Evolutionary conservation across 2,113 vertebrate species (phyloP).

Genomic region (Equus przewalskii): DNA sequence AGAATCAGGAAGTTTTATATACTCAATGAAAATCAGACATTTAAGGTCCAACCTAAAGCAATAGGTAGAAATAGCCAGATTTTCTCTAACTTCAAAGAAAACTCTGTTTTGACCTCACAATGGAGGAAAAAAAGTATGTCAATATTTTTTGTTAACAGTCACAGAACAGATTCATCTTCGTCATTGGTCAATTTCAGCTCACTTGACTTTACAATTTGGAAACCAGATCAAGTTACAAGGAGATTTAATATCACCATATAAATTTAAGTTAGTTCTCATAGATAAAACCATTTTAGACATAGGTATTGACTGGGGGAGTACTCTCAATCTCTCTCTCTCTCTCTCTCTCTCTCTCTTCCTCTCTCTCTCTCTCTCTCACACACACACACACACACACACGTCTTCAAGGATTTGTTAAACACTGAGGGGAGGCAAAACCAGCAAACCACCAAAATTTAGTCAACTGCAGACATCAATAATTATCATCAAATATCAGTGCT

Average conservation of each 20-base stretch:
- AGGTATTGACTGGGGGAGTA: neutral
- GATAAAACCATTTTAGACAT: neutral
- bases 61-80: neutral
- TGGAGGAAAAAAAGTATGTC: neutral
- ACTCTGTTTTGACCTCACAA: neutral
- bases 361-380: too few relatives aligned
- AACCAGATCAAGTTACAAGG: neutral
- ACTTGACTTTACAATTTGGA: constrained; percentile 3
- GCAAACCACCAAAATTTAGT: neutral
- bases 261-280: neutral
- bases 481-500: neutral
- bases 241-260: neutral
- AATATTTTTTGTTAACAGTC: neutral
- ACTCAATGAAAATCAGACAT: neutral
- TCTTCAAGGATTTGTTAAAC: neutral
- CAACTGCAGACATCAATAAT: neutral
- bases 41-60: neutral
- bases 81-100: neutral
- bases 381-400: accelerated
- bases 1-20: neutral
- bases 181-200: neutral
- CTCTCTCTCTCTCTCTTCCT: too few relatives aligned
- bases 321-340: too few relatives aligned
- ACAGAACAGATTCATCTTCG: neutral
- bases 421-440: accelerated